Evolutionary conservation across 2,888 invertebrate species (phyloP).

Genomic region (Drosophila flavopinicola): DNA sequence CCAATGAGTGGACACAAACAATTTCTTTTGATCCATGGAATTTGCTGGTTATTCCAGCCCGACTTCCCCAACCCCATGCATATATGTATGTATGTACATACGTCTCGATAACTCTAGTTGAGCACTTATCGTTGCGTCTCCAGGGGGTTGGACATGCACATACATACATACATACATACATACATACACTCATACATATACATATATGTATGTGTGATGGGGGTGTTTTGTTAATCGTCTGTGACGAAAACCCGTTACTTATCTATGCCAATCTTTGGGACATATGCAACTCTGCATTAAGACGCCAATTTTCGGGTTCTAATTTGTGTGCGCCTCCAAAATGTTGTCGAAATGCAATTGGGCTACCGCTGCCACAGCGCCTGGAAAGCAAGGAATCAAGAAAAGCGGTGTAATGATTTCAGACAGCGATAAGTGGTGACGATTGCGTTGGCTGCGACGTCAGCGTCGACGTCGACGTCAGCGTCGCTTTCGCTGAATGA

Average conservation of each 20-base stretch:
- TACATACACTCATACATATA: neutral
- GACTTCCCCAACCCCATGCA: conserved; percentile 4
- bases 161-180: conserved; percentile 2
- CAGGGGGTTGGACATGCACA: conserved; percentile 16
- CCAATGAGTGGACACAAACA: conserved; percentile 53
- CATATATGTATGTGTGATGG: neutral
- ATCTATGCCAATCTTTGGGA: conserved; percentile 34
- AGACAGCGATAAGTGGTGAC: conserved; percentile 40
- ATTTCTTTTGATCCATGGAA: conserved; percentile 41
- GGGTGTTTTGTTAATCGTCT: conserved; percentile 32
- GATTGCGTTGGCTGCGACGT: conserved; percentile 30
- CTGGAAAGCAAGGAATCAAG: conserved; percentile 5
- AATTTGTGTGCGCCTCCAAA: too few species aligned
- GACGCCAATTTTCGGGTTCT: conserved; percentile 9
- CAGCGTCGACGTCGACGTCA: conserved; percentile 21
- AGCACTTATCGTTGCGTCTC: conserved; percentile 26
- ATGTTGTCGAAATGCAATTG: conserved; percentile 61
- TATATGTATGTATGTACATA: too few species aligned
- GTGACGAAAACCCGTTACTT: conserved; percentile 36
- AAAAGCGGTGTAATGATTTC: conserved; percentile 48
- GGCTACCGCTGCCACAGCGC: conserved; percentile 19
- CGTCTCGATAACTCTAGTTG: conserved; percentile 36
- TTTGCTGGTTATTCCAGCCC: conserved; percentile 20
- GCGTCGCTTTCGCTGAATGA: conserved; percentile 12
- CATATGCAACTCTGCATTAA: conserved; percentile 7